Evolutionary conservation across 37 sponge, comb jelly and placozoan species (phyloP), one percentile per base, ranked within the genome.

Genomic region (Oscarella lobularis): DNA sequence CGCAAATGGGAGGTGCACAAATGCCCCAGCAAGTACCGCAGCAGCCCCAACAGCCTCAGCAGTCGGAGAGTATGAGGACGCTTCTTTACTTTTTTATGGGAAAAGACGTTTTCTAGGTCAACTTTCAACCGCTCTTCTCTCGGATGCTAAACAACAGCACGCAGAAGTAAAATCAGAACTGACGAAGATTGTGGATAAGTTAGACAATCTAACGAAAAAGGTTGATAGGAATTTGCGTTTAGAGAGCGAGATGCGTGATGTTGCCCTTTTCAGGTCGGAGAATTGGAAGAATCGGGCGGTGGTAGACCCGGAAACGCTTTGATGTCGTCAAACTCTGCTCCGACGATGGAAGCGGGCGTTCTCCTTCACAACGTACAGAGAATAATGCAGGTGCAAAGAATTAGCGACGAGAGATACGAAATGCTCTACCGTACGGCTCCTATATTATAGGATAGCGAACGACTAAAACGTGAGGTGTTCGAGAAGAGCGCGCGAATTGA

Each of bases 401-500:
- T n/a, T n/a, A n/a, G n/a, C n/a, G n/a, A n/a, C n/a, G n/a, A n/a
- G n/a, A n/a, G n/a, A n/a, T n/a, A n/a, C n/a, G n/a, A n/a, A n/a
- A n/a, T n/a, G n/a, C n/a, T n/a, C n/a, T n/a, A n/a, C n/a, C n/a
- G n/a, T n/a, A n/a, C n/a, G n/a, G n/a, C n/a, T n/a, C n/a, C n/a
- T n/a, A n/a, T n/a, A n/a, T n/a, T n/a, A 1, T 38, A 87, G 78
- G 95, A 95, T 70, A 95, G 83, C 48, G 89, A 91, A 60, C 86
- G 84, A 32, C 73, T 95, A 77, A 91, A 86, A 75, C 85, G 82
- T 33, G 95, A 95, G 29, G 89, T 95, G 77, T 91, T 95, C 83
- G 95, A 95, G 77, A 88, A 85, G 78, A 85, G 84, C 79, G 82
- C 84, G 5, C 67, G 92, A 0, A 95, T 95, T 67, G 95, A 95